Evolutionary conservation across 1,140 invertebrate species (phyloP), one percentile per base, ranked within the genome.

Genomic region (Whitmania pigra): DNA sequence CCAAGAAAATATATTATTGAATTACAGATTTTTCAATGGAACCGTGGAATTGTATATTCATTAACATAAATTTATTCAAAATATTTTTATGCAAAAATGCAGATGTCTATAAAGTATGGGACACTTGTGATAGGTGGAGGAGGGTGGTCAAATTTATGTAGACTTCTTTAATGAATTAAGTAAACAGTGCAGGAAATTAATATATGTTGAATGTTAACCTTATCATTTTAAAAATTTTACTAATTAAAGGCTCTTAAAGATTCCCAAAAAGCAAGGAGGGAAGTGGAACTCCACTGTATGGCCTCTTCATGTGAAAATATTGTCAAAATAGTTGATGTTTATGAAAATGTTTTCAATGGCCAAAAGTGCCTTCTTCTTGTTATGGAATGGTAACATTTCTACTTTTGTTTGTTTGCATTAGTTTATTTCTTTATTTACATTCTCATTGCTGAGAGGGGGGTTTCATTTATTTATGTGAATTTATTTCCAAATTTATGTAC

Each of bases 231-330:
- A 1, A 49, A 4, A 49, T 15, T 49, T 17, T 15, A 1, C 15
- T 49, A 17, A 0, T 81, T 86, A 67, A 82, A 94, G 88, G 91
- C 95, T 31, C 83, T 99, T 11, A 86, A 92, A 75, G 94, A 98
- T 82, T 90, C 88, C 77, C 84, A 88, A 4, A 97, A 97, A 83
- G 92, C 94, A 0, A 85, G 92, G 74, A 84, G 94, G 71, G 95
- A 99, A 84, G 92, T 97, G 4, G 92, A 96, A 76, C 84, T 99
- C 20, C 95, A 99, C 81, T 96, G 92, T 89, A 87, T 89, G 79
- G 92, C 91, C 0, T 78, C 54, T 53, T 88, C 88, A 31, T 95
- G 92, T 80, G 87, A 87, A 77, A 90, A 97, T 81, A 94, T 98
- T 78, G 94, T 99, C 2, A 88, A 87, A 76, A 90, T 94, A 69